phyloP scores from a whole-genome alignment of 2,888 invertebrate species.

The Dolichopus griseipennis region DNA sequence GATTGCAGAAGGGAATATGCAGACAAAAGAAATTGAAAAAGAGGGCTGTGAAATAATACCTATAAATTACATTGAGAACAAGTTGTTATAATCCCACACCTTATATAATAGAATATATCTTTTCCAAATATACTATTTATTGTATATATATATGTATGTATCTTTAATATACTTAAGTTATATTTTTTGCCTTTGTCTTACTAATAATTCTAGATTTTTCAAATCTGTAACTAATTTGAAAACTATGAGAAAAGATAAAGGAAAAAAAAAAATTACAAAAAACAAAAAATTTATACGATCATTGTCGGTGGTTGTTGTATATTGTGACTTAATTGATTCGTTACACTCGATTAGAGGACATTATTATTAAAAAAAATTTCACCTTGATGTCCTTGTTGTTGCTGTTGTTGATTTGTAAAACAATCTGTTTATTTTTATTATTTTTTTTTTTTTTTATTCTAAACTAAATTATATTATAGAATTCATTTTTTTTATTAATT shows the following conservation, averaged over 20 bases:
- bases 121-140: neutral
- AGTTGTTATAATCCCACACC: neutral
- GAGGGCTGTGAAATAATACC: neutral
- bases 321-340: conserved; percentile 4
- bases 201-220: neutral
- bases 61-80: neutral
- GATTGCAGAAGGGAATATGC: too few species aligned
- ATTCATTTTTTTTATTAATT: neutral
- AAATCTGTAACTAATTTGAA: neutral
- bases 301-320: neutral
- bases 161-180: too few species aligned
- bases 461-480: too few species aligned
- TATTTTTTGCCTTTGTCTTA: neutral
- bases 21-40: too few species aligned
- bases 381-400: neutral
- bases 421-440: neutral
- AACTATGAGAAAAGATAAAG: neutral
- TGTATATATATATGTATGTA: neutral
- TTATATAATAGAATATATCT: neutral
- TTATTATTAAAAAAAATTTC: neutral
- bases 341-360: neutral
- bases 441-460: too few species aligned
- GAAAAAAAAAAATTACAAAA: too few species aligned
- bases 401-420: conserved; percentile 1
- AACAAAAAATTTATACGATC: neutral